phyloP scores from a whole-genome alignment of 2,888 invertebrate species.

The Synergus japonicus region DNA sequence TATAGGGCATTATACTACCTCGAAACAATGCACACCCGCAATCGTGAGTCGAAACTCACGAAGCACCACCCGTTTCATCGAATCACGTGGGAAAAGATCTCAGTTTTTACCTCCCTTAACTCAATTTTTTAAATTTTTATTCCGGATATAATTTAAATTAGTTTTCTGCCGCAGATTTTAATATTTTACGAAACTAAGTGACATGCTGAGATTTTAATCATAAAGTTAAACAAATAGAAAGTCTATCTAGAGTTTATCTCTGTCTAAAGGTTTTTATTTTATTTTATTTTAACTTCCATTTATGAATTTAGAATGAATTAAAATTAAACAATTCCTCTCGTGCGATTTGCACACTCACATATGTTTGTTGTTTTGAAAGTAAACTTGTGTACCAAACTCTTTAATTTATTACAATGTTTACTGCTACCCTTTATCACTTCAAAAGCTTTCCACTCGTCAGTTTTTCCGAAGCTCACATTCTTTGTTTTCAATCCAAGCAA shows the following conservation, averaged over 20 bases:
- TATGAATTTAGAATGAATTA: no score
- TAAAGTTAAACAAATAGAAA: no score
- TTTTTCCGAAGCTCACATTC: neutral
- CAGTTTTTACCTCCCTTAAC: neutral
- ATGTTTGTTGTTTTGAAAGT: no score
- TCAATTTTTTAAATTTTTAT: neutral
- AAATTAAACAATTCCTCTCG: no score
- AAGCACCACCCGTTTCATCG: constrained; percentile 50
- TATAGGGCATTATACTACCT: constrained; percentile 64
- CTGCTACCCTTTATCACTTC: neutral
- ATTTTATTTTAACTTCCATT: no score
- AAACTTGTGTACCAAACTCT: neutral
- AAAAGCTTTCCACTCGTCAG: neutral
- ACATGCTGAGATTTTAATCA: no score
- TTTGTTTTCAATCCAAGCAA: neutral
- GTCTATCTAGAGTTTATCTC: no score
- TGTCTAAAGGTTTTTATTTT: no score
- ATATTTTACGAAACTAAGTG: no score
- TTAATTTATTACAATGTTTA: neutral
- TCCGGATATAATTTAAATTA: no score
- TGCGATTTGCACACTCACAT: no score
- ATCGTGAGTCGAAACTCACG: constrained; percentile 51
- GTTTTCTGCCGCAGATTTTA: no score
- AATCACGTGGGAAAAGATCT: constrained; percentile 70
- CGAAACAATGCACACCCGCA: constrained; percentile 70